Evolutionary conservation across 2,797 vertebrate genomes (phyloP), one percentile per base, ranked within the genome.

Genomic region (Pseudomugil gertrudae): DNA sequence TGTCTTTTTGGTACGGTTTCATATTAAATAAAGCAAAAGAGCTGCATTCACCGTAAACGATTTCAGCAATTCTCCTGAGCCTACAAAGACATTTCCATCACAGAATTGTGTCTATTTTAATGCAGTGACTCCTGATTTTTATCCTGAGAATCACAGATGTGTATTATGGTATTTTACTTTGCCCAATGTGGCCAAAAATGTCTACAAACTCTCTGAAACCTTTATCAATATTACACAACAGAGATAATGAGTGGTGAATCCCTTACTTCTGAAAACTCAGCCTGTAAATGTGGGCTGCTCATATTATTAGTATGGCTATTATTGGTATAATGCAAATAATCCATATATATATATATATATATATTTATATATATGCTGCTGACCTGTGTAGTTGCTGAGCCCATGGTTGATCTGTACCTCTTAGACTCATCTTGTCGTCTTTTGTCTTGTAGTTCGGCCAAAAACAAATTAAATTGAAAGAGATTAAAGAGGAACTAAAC

Each of bases 381-480:
- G 21, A 17, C 30, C 47, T 5, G 15, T 9, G 15, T 30, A 29
- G 19, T 3, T 23, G 13, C 32, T 51, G 0, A 52, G 24, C 14
- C 14, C 19, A 29, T 19, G 57, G 13, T 6, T 19, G 24, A 58
- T 47, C 47, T 55, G 52, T 1, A 24, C 40, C 63, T 68, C 53
- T 71, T 72, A 3, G 40, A 43, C 19, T 63, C 50, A 47, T 69
- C 66, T 80, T 69, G 55, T 65, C 69, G 63, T 33, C 47, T 43
- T 79, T 72, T 63, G 51, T 50, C 47, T 10, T 58, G 9, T 64
- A 57, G 13, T 63, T 76, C 27, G 48, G 59, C 38, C n/a, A 66
- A 64, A 80, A 82, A 83, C 72, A 83, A 88, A 86, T 83, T 72
- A 74, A 80, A 81, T 70, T 76, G 78, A 82, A 26, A 75, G 74